phyloP scores from a whole-genome alignment of 1,140 invertebrate genomes.

The Heliconius melpomene region DNA sequence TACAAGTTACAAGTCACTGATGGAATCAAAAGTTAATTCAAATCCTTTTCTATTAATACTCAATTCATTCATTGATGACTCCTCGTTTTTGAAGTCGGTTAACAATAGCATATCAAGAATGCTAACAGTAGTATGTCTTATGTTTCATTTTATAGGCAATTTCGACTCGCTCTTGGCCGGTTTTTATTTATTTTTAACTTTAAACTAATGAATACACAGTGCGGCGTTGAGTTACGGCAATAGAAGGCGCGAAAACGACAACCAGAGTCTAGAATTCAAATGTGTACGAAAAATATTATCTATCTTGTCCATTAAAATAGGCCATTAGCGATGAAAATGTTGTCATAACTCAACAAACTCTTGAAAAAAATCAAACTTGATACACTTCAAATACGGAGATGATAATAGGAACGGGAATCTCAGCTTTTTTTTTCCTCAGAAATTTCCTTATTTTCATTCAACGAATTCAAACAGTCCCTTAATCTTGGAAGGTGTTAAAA shows the following conservation, averaged over 20 bases:
- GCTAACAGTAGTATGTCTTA: too few species aligned
- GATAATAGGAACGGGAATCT: background rate
- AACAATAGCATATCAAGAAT: too few species aligned
- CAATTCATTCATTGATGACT: too few species aligned
- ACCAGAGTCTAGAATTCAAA: background rate
- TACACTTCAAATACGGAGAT: background rate
- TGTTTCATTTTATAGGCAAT: too few species aligned
- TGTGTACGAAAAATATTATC: too few species aligned
- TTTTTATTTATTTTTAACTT: too few species aligned
- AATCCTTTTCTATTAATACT: too few species aligned
- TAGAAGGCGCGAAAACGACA: background rate
- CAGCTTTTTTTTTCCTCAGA: background rate
- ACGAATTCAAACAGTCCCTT: background rate
- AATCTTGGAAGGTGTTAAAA: slow-evolving; percentile 11
- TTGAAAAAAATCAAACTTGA: slow-evolving; percentile 9
- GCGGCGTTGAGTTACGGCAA: background rate
- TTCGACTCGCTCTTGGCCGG: too few species aligned
- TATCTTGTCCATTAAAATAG: background rate
- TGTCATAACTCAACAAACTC: background rate
- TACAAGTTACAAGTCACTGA: too few species aligned
- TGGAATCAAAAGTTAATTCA: too few species aligned
- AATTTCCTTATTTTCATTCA: background rate
- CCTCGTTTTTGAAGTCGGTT: too few species aligned
- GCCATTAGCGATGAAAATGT: background rate
- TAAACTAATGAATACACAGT: too few species aligned